Evolutionary conservation across 2,797 vertebrate genomes (phyloP).

Genomic region (Huso huso): DNA sequence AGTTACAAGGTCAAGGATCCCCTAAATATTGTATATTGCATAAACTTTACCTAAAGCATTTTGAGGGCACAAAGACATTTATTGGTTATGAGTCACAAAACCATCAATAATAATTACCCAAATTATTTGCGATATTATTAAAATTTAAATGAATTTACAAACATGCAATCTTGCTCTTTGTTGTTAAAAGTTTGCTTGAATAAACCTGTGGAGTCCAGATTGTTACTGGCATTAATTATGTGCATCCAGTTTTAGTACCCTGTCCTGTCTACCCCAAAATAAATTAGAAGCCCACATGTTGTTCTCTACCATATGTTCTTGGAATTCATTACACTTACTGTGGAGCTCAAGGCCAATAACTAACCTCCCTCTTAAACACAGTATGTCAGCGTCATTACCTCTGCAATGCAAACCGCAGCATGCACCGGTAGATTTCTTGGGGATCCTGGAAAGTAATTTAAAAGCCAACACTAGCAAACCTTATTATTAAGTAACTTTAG

Average conservation of each 20-base stretch:
- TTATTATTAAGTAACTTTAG: conserved; percentile 24
- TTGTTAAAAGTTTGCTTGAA: too few relatives aligned
- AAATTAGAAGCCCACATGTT: background rate
- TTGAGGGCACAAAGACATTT: too few relatives aligned
- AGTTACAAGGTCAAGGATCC: too few relatives aligned
- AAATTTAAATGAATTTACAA: too few relatives aligned
- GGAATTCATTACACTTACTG: background rate
- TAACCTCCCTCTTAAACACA: conserved; percentile 11
- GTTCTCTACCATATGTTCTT: background rate
- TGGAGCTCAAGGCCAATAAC: conserved; percentile 4
- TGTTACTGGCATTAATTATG: background rate
- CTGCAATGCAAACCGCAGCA: conserved; percentile 3
- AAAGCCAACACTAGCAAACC: conserved; percentile 16
- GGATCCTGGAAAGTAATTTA: background rate
- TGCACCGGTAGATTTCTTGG: background rate
- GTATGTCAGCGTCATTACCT: conserved; percentile 4
- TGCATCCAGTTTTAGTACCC: background rate
- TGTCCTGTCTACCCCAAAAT: background rate
- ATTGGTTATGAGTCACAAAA: too few relatives aligned
- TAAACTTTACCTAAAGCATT: too few relatives aligned
- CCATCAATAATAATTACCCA: too few relatives aligned
- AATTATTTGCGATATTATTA: too few relatives aligned
- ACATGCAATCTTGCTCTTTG: too few relatives aligned
- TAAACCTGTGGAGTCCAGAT: background rate
- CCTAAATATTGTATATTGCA: too few relatives aligned